Evolutionary conservation across 2,113 vertebrate genomes (phyloP).

Genomic region (Leptodactylus fuscus): DNA sequence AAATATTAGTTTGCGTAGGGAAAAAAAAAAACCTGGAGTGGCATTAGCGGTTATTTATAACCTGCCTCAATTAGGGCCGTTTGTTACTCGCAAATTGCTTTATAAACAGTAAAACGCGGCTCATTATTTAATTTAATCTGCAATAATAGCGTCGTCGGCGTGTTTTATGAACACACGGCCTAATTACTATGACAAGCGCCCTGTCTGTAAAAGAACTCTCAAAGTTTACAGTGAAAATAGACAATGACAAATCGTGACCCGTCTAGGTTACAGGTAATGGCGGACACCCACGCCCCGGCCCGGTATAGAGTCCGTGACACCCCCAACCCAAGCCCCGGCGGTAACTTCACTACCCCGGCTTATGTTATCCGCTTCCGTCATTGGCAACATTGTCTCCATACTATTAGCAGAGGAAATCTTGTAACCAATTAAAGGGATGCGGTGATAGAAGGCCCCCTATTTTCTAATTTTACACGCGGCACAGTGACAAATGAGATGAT

Average conservation of each 20-base stretch:
- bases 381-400: constrained; percentile 53
- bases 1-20: constrained; percentile 8
- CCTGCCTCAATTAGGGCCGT: background rate
- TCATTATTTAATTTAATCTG: constrained; percentile 23
- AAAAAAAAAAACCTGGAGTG: background rate
- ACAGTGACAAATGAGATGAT: constrained; percentile 92
- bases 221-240: background rate
- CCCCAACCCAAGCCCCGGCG: background rate
- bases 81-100: constrained; percentile 27
- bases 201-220: background rate
- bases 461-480: constrained; percentile 88
- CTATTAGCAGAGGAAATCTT: constrained; percentile 73
- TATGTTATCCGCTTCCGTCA: background rate
- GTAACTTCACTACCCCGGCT: background rate
- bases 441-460: constrained; percentile 84
- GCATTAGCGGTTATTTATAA: constrained; percentile 8
- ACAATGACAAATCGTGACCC: background rate
- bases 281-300: background rate
- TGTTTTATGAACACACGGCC: constrained; percentile 9
- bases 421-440: constrained; percentile 83
- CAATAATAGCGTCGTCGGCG: background rate
- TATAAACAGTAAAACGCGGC: constrained; percentile 15
- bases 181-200: background rate
- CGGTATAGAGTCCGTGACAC: background rate
- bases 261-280: background rate